phyloP scores from a whole-genome alignment of 2,888 invertebrate genomes.

The Apomyelois bistriatella region DNA sequence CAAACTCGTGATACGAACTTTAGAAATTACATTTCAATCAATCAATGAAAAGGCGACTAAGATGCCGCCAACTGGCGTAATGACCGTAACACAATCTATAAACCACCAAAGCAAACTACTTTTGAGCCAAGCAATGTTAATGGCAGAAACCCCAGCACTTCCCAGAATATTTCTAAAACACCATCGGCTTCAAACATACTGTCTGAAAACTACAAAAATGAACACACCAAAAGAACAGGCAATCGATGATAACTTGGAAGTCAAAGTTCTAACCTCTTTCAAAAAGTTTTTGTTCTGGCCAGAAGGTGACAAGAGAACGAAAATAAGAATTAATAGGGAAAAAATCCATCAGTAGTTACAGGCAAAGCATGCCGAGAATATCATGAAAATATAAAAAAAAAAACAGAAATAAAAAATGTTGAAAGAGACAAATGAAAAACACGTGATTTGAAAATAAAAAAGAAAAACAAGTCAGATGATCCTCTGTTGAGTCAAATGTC shows the following conservation, averaged over 20 bases:
- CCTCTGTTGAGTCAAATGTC: slow-evolving; percentile 17
- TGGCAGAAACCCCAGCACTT: background rate
- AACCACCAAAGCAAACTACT: background rate
- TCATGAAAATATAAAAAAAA: background rate
- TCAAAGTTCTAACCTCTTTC: background rate
- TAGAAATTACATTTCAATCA: too few relatives aligned
- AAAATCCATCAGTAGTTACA: background rate
- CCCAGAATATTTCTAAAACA: background rate
- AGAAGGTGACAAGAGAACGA: background rate
- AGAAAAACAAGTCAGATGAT: slow-evolving; percentile 3
- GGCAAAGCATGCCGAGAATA: background rate
- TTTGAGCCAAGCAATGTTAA: background rate
- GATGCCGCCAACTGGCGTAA: too few relatives aligned
- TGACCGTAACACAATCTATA: background rate
- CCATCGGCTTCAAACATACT: background rate
- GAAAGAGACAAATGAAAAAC: background rate
- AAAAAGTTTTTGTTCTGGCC: background rate
- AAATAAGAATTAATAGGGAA: background rate
- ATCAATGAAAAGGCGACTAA: too few relatives aligned
- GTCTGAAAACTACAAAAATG: background rate
- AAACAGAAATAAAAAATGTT: background rate
- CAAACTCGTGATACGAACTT: too few relatives aligned
- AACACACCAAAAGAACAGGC: background rate
- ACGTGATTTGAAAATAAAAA: background rate
- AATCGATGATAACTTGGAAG: background rate